Evolutionary conservation across 2,797 vertebrate species (phyloP).

Genomic region (Pitangus sulphuratus): DNA sequence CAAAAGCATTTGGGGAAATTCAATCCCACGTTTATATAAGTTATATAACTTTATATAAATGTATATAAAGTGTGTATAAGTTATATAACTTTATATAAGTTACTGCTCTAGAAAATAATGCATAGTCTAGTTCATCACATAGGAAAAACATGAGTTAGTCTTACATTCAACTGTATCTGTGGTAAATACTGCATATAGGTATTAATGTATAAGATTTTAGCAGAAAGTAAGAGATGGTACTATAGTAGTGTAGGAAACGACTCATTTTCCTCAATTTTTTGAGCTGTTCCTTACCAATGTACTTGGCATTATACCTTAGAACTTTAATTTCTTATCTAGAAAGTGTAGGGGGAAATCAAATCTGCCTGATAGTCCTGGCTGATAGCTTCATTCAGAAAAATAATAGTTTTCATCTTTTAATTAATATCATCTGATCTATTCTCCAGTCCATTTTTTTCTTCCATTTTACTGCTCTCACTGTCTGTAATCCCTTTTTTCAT

Average conservation of each 20-base stretch:
- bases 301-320: not conserved
- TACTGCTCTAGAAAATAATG: not conserved
- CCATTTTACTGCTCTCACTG: not conserved
- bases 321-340: not conserved
- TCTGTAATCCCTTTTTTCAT: not conserved
- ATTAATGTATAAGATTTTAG: not conserved
- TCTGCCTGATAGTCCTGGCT: not conserved
- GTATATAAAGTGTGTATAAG: too few species aligned
- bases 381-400: not conserved
- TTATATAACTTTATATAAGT: not conserved
- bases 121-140: not conserved
- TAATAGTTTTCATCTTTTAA: not conserved
- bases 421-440: not conserved
- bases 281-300: not conserved
- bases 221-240: not conserved
- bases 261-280: not conserved
- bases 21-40: not conserved
- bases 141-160: not conserved
- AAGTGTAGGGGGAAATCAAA: not conserved
- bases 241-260: not conserved
- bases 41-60: not conserved
- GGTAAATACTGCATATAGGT: not conserved
- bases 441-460: not conserved
- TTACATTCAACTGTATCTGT: not conserved
- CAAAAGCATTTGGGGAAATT: not conserved